Percentiles rank a stretch among this genome's conserved stretches.
Evolutionary conservation across 2,113 vertebrate species (phyloP).

Genomic region (Perccottus glenii): DNA sequence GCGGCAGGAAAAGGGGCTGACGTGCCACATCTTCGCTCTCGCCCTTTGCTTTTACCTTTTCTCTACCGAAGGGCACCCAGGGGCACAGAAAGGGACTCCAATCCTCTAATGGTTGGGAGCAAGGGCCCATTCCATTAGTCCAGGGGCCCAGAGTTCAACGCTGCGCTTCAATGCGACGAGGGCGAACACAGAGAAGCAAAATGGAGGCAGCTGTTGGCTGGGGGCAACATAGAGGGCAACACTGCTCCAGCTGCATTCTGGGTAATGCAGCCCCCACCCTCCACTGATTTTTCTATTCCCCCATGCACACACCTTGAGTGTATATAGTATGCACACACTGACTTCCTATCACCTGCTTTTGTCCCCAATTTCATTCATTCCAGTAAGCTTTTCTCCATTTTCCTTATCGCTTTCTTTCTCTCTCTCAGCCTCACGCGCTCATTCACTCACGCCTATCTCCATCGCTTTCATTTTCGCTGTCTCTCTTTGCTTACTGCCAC

Average conservation of each 20-base stretch:
- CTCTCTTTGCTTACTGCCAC: slow-evolving; percentile 57
- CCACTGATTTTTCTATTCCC: slow-evolving; percentile 46
- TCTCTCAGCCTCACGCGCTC: slow-evolving; percentile 58
- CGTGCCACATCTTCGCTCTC: slow-evolving; percentile 49
- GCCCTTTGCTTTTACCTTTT: slow-evolving; percentile 45
- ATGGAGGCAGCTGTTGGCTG: slow-evolving; percentile 74
- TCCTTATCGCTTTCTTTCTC: slow-evolving; percentile 71
- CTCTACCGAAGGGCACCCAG: slow-evolving; percentile 58
- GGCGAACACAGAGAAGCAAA: slow-evolving; percentile 57
- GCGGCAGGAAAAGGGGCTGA: slow-evolving; percentile 42
- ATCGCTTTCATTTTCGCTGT: slow-evolving; percentile 72
- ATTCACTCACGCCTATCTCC: slow-evolving; percentile 70
- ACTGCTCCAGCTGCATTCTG: slow-evolving; percentile 69
- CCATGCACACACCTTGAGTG: slow-evolving; percentile 41
- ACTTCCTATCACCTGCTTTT: slow-evolving; percentile 65
- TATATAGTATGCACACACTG: slow-evolving; percentile 19
- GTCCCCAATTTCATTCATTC: slow-evolving; percentile 74
- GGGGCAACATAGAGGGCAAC: slow-evolving; percentile 67
- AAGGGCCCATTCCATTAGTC: slow-evolving; percentile 78
- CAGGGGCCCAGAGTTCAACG: slow-evolving; percentile 71
- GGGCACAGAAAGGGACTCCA: slow-evolving; percentile 64
- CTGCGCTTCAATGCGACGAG: slow-evolving; percentile 47
- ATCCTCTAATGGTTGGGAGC: slow-evolving; percentile 76
- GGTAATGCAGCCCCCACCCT: slow-evolving; percentile 50
- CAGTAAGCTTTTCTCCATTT: slow-evolving; percentile 75